Evolutionary conservation across 2,888 invertebrate genomes (phyloP), one percentile per base, ranked within the genome.

Genomic region (Litoditis marina): DNA sequence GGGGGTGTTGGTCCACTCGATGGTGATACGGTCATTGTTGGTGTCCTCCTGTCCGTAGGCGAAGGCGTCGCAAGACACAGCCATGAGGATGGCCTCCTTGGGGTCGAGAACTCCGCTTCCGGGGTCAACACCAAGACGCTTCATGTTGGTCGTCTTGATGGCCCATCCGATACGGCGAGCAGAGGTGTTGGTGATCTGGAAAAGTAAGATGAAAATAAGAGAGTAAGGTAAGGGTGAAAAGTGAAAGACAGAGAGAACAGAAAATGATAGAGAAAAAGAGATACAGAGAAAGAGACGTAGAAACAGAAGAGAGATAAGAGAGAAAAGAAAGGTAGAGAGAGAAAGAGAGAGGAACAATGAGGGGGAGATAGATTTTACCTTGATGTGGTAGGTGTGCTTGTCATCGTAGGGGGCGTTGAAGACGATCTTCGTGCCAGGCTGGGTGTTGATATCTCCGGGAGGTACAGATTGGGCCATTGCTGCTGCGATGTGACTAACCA

Each of bases 381-480:
- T 19, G 30, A 28, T 27, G 28, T 13, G 25, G 11, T 16, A 22
- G 27, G 28, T 51, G 51, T 28, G 30, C 22, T 69, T 73, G 64
- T 72, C 69, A 42, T 19, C 70, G 66, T 70, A 73, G 47, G 70
- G 72, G 42, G 74, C 74, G 55, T 74, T 74, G 72, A 72, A 74
- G 56, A 73, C 74, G 63, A 73, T 66, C 68, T 74, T 70, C 39
- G 69, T 36, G 62, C 50, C 61, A 36, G 72, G 74, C 60, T 69
- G 69, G 46, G 66, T 69, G 27, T 55, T 49, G 71, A 68, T 71
- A 57, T 68, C 68, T 47, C 71, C 66, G 58, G 68, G 71, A 25
- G 71, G 65, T 13, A 68, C 68, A 42, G 42, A 19, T 16, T 42
- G 19, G n/a, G 42, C n/a, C n/a, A n/a, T n/a, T n/a, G n/a, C n/a